phyloP scores from a whole-genome alignment of 2,113 vertebrate species.

The Isichthys henryi region DNA sequence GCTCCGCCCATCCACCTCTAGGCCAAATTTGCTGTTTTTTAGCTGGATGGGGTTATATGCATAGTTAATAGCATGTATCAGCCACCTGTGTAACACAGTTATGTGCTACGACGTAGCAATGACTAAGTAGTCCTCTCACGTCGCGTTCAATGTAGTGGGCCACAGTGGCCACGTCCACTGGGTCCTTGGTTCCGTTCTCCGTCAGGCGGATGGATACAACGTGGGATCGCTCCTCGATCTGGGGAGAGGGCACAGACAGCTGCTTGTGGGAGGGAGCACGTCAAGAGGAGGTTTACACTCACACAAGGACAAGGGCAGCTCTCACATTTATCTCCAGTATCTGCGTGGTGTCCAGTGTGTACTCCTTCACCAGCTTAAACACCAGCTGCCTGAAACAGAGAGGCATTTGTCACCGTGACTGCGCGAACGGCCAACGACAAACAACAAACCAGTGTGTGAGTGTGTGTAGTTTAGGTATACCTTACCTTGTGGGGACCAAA shows the following conservation, averaged over 20 bases:
- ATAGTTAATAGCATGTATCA: background rate
- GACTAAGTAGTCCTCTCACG: constrained; percentile 9
- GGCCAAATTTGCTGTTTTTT: constrained; percentile 37
- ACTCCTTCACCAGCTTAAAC: constrained; percentile 30
- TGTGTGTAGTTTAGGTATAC: no score
- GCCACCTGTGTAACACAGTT: background rate
- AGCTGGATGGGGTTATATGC: constrained; percentile 18
- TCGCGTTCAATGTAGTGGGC: constrained; percentile 40
- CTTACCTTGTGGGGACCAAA: no score
- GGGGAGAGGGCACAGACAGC: background rate
- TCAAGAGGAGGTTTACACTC: background rate
- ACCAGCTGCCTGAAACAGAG: constrained; percentile 35
- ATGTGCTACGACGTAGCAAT: no score
- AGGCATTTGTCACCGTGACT: background rate
- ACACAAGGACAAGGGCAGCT: background rate
- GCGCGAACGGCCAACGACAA: background rate
- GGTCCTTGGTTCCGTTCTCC: constrained; percentile 37
- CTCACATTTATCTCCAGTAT: constrained; percentile 40
- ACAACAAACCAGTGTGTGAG: no score
- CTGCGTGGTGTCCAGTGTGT: constrained; percentile 33
- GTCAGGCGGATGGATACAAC: constrained; percentile 35
- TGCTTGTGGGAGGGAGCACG: background rate
- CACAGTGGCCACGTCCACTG: constrained; percentile 36
- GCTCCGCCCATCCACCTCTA: constrained; percentile 38
- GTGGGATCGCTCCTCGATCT: constrained; percentile 33